Conservation (phyloP, 2,113 vertebrate species). For the Stegastes partitus region DNA sequence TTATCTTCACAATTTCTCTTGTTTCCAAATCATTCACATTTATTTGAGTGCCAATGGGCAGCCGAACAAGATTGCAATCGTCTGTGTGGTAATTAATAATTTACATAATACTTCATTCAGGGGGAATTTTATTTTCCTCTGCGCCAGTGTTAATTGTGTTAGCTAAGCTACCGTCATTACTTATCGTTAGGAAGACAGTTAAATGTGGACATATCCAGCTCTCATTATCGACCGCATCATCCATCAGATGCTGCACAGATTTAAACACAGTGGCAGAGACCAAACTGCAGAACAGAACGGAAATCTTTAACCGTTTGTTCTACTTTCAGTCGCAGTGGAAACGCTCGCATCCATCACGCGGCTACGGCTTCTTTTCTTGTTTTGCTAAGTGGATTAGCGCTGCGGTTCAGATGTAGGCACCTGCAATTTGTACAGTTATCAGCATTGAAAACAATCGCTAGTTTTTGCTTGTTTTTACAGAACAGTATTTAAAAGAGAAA, state of each 20-base stretch:
- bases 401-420: background rate
- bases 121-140: slow-evolving; percentile 70
- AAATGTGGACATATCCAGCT: slow-evolving; percentile 67
- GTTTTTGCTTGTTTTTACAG: background rate
- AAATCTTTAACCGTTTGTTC: slow-evolving; percentile 25
- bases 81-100: slow-evolving; percentile 82
- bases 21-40: slow-evolving; percentile 77
- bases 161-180: slow-evolving; percentile 72
- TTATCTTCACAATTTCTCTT: slow-evolving; percentile 59
- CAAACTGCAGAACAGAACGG: slow-evolving; percentile 9
- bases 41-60: slow-evolving; percentile 69
- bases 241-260: slow-evolving; percentile 56
- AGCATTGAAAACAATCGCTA: background rate
- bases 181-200: slow-evolving; percentile 73
- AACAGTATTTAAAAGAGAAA: slow-evolving; percentile 2
- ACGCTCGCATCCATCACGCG: background rate
- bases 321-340: slow-evolving; percentile 2
- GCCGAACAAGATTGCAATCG: slow-evolving; percentile 75
- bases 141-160: slow-evolving; percentile 73
- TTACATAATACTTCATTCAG: slow-evolving; percentile 81
- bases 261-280: slow-evolving; percentile 45
- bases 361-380: slow-evolving; percentile 15
- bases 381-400: slow-evolving; percentile 17
- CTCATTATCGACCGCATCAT: slow-evolving; percentile 64
- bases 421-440: background rate